A percentile compares a stretch with the other conserved stretches of the same genome.
Evolutionary conservation across 2,888 invertebrate genomes (phyloP).

Genomic region (Venusia cambrica): DNA sequence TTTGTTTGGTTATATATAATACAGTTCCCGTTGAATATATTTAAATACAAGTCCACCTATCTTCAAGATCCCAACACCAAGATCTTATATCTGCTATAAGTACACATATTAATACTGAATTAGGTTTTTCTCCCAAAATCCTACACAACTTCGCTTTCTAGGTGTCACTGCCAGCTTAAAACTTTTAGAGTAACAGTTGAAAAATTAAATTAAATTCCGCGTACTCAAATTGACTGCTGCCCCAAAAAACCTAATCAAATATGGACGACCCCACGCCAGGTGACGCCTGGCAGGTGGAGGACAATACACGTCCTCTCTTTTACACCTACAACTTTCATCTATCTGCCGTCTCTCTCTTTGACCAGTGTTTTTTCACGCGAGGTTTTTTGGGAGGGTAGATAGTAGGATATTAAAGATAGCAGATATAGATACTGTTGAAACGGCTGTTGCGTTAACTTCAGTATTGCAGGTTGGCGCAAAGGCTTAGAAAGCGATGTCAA

Average conservation of each 20-base stretch:
- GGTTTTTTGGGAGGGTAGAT: slow-evolving; percentile 46
- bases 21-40: too few relatives aligned
- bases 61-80: too few relatives aligned
- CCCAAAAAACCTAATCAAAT: slow-evolving; percentile 73
- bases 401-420: slow-evolving; percentile 39
- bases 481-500: too few relatives aligned
- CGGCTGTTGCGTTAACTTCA: slow-evolving; percentile 51
- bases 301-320: slow-evolving; percentile 56
- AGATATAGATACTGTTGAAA: slow-evolving; percentile 55
- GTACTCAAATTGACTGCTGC: slow-evolving; percentile 58
- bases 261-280: slow-evolving; percentile 66
- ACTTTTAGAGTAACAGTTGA: slow-evolving; percentile 1
- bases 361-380: slow-evolving; percentile 60
- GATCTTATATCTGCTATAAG: too few relatives aligned
- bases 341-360: slow-evolving; percentile 39
- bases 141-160: too few relatives aligned
- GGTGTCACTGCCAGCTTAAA: not conserved
- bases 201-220: slow-evolving; percentile 42
- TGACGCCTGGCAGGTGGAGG: slow-evolving; percentile 70
- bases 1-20: too few relatives aligned
- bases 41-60: too few relatives aligned
- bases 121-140: too few relatives aligned
- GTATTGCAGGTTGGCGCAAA: too few relatives aligned
- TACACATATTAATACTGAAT: too few relatives aligned
- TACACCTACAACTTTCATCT: slow-evolving; percentile 37